A percentile compares a stretch with the other conserved stretches of the same genome.
These are phyloP conservation scores for Chrysolina oricalcia DNA, from an alignment of 2,888 invertebrate species.

Conservation along the genomic window DNA sequence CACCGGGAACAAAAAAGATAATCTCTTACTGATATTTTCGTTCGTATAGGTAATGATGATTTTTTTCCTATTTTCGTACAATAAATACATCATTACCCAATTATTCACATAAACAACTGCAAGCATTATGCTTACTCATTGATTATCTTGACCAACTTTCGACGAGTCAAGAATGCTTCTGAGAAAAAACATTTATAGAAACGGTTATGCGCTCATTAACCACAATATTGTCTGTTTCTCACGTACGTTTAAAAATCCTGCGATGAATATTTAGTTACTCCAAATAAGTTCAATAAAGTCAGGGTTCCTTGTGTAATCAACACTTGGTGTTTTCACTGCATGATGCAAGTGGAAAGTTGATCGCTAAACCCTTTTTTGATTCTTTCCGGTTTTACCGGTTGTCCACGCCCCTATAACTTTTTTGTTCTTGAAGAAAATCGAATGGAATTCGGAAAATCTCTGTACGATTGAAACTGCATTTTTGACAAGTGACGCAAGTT, in stretches of 20 bases:
- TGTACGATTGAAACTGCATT: no score
- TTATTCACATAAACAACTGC: neutral
- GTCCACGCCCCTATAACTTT: no score
- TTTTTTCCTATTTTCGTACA: neutral
- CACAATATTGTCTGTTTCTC: neutral
- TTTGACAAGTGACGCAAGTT: no score
- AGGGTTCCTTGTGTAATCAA: neutral
- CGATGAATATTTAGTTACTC: conserved; percentile 8
- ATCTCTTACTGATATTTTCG: neutral
- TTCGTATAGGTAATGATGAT: neutral
- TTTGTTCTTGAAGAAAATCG: no score
- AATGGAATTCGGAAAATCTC: no score
- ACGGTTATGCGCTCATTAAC: neutral
- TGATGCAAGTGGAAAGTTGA: conserved; percentile 4
- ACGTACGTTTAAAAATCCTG: conserved; percentile 17
- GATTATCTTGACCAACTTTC: conserved; percentile 6
- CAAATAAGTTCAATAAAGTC: conserved; percentile 13
- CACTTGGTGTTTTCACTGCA: neutral
- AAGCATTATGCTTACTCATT: neutral
- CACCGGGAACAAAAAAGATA: no score
- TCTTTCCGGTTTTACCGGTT: no score
- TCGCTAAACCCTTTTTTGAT: neutral
- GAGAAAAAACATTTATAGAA: conserved; percentile 3
- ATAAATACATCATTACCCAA: neutral
- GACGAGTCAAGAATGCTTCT: neutral